Base-by-base conservation (phyloP, 2,113 vertebrate genomes). In the Macroglossus sobrinus region DNA sequence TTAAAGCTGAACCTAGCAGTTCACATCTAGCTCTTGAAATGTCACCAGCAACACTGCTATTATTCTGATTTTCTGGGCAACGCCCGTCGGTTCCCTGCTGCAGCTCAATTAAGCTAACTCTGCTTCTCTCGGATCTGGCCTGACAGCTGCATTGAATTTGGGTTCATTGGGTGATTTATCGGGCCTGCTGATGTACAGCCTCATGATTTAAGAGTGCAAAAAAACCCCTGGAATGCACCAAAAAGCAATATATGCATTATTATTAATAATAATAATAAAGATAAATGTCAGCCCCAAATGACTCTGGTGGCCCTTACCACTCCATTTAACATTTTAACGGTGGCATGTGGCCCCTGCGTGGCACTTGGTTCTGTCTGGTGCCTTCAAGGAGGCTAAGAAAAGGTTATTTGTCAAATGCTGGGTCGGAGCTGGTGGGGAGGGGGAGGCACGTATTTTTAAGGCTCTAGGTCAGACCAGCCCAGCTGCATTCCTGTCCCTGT, bases 241-340 rank as follows among this genome's bases (percentile, higher is more conserved):
- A 93, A 93, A 98, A 98, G 98, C 98, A 98, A 98, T 98, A 98
- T 98, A 97, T 98, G 98, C 97, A 97, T 98, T 98, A 98, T 98
- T 98, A 98, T 93, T 98, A 98, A 96, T 97, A 99, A 98, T 98
- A 98, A 98, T 98, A 99, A 99, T 99, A 98, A 98, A 98, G 98
- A 98, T 97, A 98, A 99, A 98, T 99, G 98, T 98, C 97, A 98
- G 96, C 98, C 98, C 98, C 98, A 86, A 97, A 98, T 98, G 98
- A 97, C 98, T 98, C 98, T 87, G 96, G 98, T 98, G 98, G 98
- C 97, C 50, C 93, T 16, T 98, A 98, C 98, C 98, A 99, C 98
- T 98, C 98, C 98, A 99, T 99, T 99, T 99, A 99, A 98, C 99
- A 99, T 99, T 98, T 98, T 98, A 98, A 98, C 97, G 85, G 98